Conservation (phyloP, 2,888 invertebrate genomes). For the Drosophila rubida region DNA sequence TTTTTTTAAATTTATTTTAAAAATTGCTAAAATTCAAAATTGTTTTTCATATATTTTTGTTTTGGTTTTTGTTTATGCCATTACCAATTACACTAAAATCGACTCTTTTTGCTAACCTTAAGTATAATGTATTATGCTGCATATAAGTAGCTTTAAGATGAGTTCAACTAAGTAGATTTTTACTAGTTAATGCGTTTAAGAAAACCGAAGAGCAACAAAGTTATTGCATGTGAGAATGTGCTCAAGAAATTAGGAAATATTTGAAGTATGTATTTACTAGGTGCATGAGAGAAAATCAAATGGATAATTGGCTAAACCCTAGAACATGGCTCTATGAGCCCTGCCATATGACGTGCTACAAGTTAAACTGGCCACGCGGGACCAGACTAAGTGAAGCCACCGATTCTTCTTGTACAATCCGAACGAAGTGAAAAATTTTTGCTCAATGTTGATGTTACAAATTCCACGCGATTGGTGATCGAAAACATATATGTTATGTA, state of each 20-base stretch:
- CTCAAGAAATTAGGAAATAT: constrained; percentile 25
- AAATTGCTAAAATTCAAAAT: constrained; percentile 64
- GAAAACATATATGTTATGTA: constrained; percentile 4
- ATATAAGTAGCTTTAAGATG: constrained; percentile 38
- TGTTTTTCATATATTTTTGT: constrained; percentile 26
- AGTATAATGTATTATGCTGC: constrained; percentile 33
- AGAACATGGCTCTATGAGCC: constrained; percentile 62
- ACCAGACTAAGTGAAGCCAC: constrained; percentile 25
- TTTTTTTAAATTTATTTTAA: constrained; percentile 36
- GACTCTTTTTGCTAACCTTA: constrained; percentile 71
- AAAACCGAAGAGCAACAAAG: constrained; percentile 41
- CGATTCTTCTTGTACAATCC: constrained; percentile 46
- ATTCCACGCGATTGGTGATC: constrained; percentile 24
- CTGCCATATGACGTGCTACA: constrained; percentile 50
- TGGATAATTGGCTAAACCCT: constrained; percentile 54
- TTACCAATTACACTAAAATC: constrained; percentile 72
- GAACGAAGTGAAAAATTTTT: constrained; percentile 85
- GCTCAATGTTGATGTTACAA: constrained; percentile 70
- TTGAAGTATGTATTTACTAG: constrained; percentile 26
- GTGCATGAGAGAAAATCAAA: constrained; percentile 60
- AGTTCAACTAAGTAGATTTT: constrained; percentile 30
- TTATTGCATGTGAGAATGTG: constrained; percentile 48
- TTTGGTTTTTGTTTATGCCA: constrained; percentile 29
- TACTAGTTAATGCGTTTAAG: constrained; percentile 17
- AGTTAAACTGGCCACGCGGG: constrained; percentile 35